phyloP scores from a whole-genome alignment of 2,797 vertebrate genomes.

The Platalea minor region DNA sequence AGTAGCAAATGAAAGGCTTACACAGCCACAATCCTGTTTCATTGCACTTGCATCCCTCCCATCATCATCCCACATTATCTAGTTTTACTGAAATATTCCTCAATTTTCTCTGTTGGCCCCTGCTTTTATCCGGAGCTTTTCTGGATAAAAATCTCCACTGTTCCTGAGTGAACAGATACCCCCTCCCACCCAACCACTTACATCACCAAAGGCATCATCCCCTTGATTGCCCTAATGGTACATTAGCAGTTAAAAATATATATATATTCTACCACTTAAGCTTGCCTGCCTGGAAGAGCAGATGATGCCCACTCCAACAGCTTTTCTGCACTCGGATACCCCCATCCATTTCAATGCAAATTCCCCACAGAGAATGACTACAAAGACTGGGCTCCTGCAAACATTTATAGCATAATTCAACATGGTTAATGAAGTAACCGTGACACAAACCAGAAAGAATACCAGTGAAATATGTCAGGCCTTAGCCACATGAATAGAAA shows the following conservation, averaged over 20 bases:
- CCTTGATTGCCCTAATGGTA: neutral
- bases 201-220: neutral
- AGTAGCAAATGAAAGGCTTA: neutral
- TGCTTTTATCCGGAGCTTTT: neutral
- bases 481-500: slow-evolving; percentile 4
- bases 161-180: neutral
- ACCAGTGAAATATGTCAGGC: slow-evolving; percentile 24
- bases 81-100: neutral
- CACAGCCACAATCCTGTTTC: neutral
- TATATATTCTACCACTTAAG: neutral
- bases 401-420: neutral
- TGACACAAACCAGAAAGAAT: slow-evolving; percentile 38
- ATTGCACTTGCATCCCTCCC: neutral
- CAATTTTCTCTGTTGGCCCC: neutral
- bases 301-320: slow-evolving; percentile 26
- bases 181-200: neutral
- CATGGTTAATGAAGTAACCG: neutral
- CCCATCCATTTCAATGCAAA: slow-evolving; percentile 40
- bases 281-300: neutral
- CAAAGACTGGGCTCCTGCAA: slow-evolving; percentile 1
- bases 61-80: neutral
- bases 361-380: neutral
- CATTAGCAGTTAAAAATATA: neutral
- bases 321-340: neutral
- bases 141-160: neutral